Base-by-base conservation (phyloP, 1,140 invertebrate genomes). In the Saccostrea echinata region DNA sequence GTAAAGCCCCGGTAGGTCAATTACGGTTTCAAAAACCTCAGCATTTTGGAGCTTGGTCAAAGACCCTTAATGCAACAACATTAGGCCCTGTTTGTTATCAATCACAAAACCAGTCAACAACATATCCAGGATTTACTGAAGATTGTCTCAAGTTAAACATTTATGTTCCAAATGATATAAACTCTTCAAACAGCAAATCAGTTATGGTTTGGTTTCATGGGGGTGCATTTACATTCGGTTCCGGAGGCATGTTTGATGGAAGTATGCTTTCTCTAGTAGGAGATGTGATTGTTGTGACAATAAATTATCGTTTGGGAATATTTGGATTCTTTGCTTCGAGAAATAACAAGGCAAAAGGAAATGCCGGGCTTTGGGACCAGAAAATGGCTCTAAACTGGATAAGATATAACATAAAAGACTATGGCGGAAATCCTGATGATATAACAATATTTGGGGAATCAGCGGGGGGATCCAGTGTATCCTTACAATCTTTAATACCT, bases 381-480 rank as follows among this genome's bases (percentile, higher is more conserved):
- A 51, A 61, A 51, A 93, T 97, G 85, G 97, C 96, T 0, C 91
- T 97, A 24, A 90, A 96, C n/a, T 97, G 97, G 97, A 94, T 97
- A 2, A 94, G 96, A 82, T 95, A 96, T 86, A 97, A 97, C 93
- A 96, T 97, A 55, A 94, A 94, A 33, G 94, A 95, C 30, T 97
- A 97, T 92, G 97, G 97, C 6, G 97, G 97, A 2, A 96, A 97
- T 94, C 95, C 96, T 0, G 94, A 95, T 16, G 94, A 96, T 55
- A 95, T 97, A 0, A 97, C 97, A 0, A 92, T 97, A 18, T 98
- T 99, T 93, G 98, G 98, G n/a, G 98, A 99, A 94, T 98, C 97
- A 85, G 98, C 98, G 18, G 98, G 98, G 12, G 98, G 98, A 4
- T 97, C 97, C 11, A 97, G 97, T 55, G 97, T 99, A 1, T 27